Evolutionary conservation across 1,140 invertebrate species (phyloP).

Genomic region (Plodia interpunctella): DNA sequence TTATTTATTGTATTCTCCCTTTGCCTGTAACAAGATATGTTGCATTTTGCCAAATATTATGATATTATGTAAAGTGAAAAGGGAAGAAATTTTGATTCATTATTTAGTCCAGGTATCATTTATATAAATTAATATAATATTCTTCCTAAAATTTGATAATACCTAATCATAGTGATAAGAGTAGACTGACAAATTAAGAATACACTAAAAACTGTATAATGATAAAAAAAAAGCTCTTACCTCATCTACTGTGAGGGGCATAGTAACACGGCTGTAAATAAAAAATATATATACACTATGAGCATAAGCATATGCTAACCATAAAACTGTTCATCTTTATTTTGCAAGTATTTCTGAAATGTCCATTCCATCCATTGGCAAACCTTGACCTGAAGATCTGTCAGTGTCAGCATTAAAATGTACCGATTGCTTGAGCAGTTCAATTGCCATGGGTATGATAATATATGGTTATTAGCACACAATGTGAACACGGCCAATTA

Average conservation of each 20-base stretch:
- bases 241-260: slow-evolving; percentile 71
- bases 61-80: too few relatives aligned
- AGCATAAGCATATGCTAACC: slow-evolving; percentile 19
- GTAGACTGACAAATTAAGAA: background rate
- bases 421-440: background rate
- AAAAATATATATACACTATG: slow-evolving; percentile 41
- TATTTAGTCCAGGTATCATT: too few relatives aligned
- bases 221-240: slow-evolving; percentile 45
- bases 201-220: slow-evolving; percentile 16
- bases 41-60: too few relatives aligned
- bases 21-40: too few relatives aligned
- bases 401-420: slow-evolving; percentile 37
- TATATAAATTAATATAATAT: too few relatives aligned
- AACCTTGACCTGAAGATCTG: slow-evolving; percentile 42
- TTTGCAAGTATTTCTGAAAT: slow-evolving; percentile 9
- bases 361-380: slow-evolving; percentile 17
- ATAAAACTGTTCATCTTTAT: slow-evolving; percentile 3
- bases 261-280: slow-evolving; percentile 68
- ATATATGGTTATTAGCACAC: background rate
- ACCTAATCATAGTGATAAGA: too few relatives aligned
- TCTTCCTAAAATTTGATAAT: too few relatives aligned
- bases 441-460: background rate
- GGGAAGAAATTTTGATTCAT: too few relatives aligned
- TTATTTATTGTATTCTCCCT: too few relatives aligned
- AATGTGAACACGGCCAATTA: background rate